These are phyloP conservation scores for Ceyx cyanopectus DNA, from an alignment of 2,113 vertebrate genomes.

Conservation along the genomic window DNA sequence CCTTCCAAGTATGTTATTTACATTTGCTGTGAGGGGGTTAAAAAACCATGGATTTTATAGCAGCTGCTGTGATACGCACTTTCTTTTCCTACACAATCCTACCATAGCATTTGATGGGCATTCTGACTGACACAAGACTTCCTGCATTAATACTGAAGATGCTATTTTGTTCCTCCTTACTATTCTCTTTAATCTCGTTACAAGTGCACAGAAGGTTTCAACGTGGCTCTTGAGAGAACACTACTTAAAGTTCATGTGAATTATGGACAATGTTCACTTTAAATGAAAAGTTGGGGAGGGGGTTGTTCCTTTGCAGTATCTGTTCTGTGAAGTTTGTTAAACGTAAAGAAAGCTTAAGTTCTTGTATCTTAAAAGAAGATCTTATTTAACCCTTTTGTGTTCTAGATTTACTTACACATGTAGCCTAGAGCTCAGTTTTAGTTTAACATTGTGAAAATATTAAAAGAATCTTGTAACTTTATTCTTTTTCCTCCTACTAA, in stretches of 20 bases:
- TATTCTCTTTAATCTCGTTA: constrained; percentile 58
- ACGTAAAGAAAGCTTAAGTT: constrained; percentile 88
- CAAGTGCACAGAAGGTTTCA: constrained; percentile 60
- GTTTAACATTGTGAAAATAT: constrained; percentile 93
- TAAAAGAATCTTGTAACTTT: constrained; percentile 88
- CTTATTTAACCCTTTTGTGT: constrained; percentile 96
- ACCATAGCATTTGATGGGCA: constrained; percentile 67
- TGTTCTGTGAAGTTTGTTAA: constrained; percentile 88
- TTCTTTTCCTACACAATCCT: constrained; percentile 66
- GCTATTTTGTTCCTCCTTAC: constrained; percentile 62
- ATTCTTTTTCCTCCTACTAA: constrained; percentile 91
- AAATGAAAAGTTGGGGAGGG: constrained; percentile 65
- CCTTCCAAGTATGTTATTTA: constrained; percentile 35
- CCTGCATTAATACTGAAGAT: constrained; percentile 69
- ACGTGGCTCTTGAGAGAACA: constrained; percentile 66
- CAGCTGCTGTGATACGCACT: constrained; percentile 68
- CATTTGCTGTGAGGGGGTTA: constrained; percentile 19
- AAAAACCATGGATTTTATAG: constrained; percentile 26
- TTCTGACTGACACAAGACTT: constrained; percentile 63
- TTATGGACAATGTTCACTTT: constrained; percentile 68
- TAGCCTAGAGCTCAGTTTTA: constrained; percentile 92
- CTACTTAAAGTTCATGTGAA: constrained; percentile 71
- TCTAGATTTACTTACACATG: constrained; percentile 94
- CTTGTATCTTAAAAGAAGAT: constrained; percentile 91
- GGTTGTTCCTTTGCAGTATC: constrained; percentile 83